These are phyloP conservation scores for Xiphophorus hellerii DNA, from an alignment of 2,113 vertebrate genomes.

Conservation along the genomic window DNA sequence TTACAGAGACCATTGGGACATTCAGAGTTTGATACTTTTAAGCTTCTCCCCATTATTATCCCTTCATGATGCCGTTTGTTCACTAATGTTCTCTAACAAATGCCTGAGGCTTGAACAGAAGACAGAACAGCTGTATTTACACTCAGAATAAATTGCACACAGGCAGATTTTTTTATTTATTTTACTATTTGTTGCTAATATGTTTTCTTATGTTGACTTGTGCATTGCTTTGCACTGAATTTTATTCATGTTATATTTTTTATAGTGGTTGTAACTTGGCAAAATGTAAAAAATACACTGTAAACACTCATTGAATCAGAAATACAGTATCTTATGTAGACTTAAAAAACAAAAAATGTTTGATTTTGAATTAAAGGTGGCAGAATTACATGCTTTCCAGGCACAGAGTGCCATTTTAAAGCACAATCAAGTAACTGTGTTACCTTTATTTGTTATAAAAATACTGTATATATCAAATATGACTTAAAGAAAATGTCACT, in stretches of 20 bases:
- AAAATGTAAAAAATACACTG: background rate
- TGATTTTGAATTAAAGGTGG: no score
- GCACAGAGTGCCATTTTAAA: no score
- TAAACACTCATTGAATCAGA: background rate
- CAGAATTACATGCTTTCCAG: no score
- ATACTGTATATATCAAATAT: no score
- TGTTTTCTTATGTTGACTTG: no score
- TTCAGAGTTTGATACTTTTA: background rate
- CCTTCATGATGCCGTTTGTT: background rate
- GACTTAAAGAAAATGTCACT: no score
- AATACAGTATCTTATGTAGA: constrained; percentile 8
- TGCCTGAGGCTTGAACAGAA: background rate
- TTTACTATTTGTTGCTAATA: background rate
- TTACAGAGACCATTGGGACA: background rate
- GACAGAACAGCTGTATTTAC: background rate
- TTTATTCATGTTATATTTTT: background rate
- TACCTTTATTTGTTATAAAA: no score
- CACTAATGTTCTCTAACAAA: background rate
- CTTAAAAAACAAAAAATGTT: no score
- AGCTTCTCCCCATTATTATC: background rate
- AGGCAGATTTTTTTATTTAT: background rate
- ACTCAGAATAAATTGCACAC: background rate
- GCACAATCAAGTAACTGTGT: no score
- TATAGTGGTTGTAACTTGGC: background rate
- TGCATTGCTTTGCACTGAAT: background rate